Evolutionary conservation across 1,140 invertebrate genomes (phyloP), one percentile per base, ranked within the genome.

Genomic region (Drosophila obscura): DNA sequence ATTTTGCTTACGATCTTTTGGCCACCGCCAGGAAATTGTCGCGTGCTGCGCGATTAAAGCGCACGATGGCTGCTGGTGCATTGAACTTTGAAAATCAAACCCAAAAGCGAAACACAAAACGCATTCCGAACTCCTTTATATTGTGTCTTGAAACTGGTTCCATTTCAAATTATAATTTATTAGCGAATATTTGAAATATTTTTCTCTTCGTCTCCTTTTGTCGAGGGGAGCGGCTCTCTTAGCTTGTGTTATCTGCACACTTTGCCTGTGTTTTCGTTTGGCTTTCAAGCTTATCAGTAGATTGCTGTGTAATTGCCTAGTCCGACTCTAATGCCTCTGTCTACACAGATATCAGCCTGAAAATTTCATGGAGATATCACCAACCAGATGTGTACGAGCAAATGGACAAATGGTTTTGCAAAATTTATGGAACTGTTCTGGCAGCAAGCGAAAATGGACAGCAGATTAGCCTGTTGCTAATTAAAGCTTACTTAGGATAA

Each of bases 101-200:
- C 31, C 31, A 35, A 41, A 55, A 66, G n/a, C 65, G 28, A 49
- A 67, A 55, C 43, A 69, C 56, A 68, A 19, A 58, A 69, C 64
- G 66, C 66, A 69, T 69, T 69, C 66, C 66, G 57, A 69, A 57
- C 66, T 57, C 64, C 39, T 61, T 72, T 59, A 51, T 45, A 52
- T 52, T 52, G 48, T 26, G 68, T 31, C n/a, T 46, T 11, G 31
- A 48, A 83, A 83, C 80, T 41, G 81, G 80, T 83, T 84, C 63
- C 45, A 19, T 46, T 48, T 51, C 48, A 22, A 46, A 49, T 35
- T 66, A 52, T 82, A 55, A 61, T 61, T 74, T 69, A 55, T 59
- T 45, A 15, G 15, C 7, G 13, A 45, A 60, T 65, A 57, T 74
- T 69, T 61, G 0, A 19, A 53, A 56, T 44, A 15, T 67, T 24